Conservation (phyloP, 1,140 invertebrate genomes). For the Thrips palmi region DNA sequence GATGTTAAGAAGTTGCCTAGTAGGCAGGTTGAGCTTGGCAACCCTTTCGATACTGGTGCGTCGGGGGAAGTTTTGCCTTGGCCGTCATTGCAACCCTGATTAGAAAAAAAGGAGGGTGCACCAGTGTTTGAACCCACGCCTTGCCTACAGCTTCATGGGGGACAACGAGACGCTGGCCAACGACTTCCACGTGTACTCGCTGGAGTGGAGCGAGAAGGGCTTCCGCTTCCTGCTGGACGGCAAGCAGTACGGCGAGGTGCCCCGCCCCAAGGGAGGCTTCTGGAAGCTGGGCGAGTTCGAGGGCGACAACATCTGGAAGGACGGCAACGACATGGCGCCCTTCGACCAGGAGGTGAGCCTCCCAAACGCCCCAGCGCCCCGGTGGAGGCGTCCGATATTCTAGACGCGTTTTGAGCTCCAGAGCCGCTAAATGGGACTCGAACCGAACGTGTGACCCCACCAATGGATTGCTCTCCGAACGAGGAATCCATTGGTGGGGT, state of each 20-base stretch:
- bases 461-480: too few relatives aligned
- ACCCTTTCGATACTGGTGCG: too few relatives aligned
- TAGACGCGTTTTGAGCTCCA: too few relatives aligned
- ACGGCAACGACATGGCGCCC: conserved; percentile 26
- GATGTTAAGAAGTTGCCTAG: too few relatives aligned
- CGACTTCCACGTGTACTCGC: conserved; percentile 28
- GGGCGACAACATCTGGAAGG: conserved; percentile 22
- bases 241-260: conserved; percentile 15
- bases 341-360: conserved; percentile 27
- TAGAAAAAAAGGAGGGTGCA: background rate
- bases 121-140: background rate
- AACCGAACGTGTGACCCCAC: too few relatives aligned
- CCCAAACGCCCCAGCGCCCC: background rate
- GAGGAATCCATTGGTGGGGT: too few relatives aligned
- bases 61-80: too few relatives aligned
- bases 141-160: background rate
- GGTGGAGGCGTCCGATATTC: too few relatives aligned
- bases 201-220: conserved; percentile 25
- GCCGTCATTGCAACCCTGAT: too few relatives aligned
- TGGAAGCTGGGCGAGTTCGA: conserved; percentile 21
- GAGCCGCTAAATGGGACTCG: too few relatives aligned
- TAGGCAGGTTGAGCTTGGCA: too few relatives aligned
- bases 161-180: background rate
- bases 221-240: conserved; percentile 16
- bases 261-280: conserved; percentile 18